These are phyloP conservation scores for Lepidurus packardi DNA, from an alignment of 1,140 invertebrate genomes.

Conservation along the genomic window DNA sequence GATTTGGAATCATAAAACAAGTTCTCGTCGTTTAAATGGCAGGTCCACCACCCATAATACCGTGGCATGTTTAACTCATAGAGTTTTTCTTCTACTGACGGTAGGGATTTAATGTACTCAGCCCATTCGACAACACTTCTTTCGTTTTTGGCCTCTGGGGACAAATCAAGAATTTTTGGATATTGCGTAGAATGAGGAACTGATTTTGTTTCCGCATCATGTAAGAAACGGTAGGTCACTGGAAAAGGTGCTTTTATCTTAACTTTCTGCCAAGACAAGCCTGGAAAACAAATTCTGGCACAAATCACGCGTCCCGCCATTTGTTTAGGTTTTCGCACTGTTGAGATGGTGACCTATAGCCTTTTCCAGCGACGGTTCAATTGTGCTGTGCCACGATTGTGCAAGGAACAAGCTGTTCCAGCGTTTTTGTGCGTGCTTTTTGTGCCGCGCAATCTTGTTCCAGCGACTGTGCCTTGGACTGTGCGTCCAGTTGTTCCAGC, in stretches of 20 bases:
- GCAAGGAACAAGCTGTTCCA: no score
- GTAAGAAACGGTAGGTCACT: not conserved
- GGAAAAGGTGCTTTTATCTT: not conserved
- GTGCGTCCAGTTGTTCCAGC: no score
- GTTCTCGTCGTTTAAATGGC: conserved; percentile 54
- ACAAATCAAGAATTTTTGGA: not conserved
- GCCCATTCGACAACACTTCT: not conserved
- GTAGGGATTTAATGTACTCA: conserved; percentile 56
- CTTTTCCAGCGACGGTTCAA: no score
- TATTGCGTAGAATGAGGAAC: not conserved
- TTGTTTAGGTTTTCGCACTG: not conserved
- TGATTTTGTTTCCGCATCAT: not conserved
- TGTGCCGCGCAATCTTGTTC: no score
- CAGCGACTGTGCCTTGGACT: no score
- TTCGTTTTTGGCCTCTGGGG: not conserved
- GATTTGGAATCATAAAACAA: conserved; percentile 61
- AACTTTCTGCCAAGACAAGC: conserved; percentile 1
- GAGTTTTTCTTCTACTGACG: conserved; percentile 74
- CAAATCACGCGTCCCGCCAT: not conserved
- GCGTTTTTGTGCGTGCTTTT: no score
- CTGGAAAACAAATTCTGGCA: not conserved
- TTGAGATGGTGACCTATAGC: no score
- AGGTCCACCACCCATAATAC: conserved; percentile 66
- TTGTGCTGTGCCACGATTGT: no score
- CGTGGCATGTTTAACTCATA: conserved; percentile 70